Evolutionary conservation across 2,888 invertebrate species (phyloP).

Genomic region (Ditula angustiorana): DNA sequence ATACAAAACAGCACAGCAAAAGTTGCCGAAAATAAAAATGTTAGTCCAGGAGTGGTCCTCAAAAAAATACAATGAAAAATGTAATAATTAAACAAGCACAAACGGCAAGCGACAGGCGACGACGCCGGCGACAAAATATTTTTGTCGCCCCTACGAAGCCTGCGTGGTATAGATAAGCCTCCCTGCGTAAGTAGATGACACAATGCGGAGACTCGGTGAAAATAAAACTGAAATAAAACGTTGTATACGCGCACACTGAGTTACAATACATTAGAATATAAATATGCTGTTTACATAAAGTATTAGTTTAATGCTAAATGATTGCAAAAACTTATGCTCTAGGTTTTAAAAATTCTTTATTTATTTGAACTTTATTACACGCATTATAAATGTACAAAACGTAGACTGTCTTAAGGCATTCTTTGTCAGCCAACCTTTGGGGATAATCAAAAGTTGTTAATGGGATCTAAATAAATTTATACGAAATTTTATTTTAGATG

Average conservation of each 20-base stretch:
- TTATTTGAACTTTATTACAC: too few relatives aligned
- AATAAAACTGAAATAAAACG: conserved; percentile 21
- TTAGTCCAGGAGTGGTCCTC: conserved; percentile 26
- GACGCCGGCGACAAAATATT: conserved; percentile 74
- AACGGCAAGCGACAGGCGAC: conserved; percentile 22
- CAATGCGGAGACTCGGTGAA: conserved; percentile 1
- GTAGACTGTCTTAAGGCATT: too few relatives aligned
- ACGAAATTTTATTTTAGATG: too few relatives aligned
- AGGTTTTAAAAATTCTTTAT: too few relatives aligned
- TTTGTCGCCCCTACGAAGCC: conserved; percentile 71
- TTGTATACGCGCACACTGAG: neutral
- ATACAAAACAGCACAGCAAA: neutral
- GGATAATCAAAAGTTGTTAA: too few relatives aligned
- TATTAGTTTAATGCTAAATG: neutral
- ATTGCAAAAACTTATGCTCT: too few relatives aligned
- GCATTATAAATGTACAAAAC: too few relatives aligned
- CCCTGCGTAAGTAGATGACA: conserved; percentile 25
- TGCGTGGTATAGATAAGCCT: conserved; percentile 72
- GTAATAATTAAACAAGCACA: conserved; percentile 35
- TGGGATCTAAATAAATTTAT: too few relatives aligned
- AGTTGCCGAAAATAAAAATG: conserved; percentile 18
- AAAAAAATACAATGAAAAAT: conserved; percentile 34
- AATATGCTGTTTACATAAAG: neutral
- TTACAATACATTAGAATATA: neutral
- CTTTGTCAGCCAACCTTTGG: too few relatives aligned